Percentiles rank a stretch among this genome's conserved stretches.
phyloP scores from a whole-genome alignment of 2,113 vertebrate species.

The Percina caprodes region DNA sequence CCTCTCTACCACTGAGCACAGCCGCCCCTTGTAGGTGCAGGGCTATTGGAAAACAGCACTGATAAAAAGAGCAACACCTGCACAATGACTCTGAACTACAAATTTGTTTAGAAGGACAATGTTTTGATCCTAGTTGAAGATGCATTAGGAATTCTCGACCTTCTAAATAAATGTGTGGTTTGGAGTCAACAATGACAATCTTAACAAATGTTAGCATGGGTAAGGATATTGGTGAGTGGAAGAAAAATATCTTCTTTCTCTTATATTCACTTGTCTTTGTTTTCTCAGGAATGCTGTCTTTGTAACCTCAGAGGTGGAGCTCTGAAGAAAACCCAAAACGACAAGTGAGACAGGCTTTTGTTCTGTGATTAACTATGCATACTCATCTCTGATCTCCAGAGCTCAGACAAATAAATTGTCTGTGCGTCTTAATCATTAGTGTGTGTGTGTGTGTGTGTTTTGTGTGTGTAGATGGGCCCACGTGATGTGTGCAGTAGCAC shows the following conservation, averaged over 20 bases:
- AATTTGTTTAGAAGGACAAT: background rate
- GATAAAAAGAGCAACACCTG: background rate
- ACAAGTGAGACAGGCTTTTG: constrained; percentile 86
- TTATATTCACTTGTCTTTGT: constrained; percentile 18
- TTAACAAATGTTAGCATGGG: background rate
- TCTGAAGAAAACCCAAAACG: constrained; percentile 92
- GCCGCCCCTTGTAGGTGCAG: background rate
- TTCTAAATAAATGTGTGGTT: background rate
- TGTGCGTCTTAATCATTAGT: constrained; percentile 43
- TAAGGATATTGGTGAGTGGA: constrained; percentile 5
- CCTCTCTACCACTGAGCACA: too few relatives aligned
- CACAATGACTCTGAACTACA: background rate
- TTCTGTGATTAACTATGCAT: constrained; percentile 49
- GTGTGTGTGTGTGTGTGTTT: constrained; percentile 28
- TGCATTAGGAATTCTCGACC: background rate
- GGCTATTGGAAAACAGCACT: background rate
- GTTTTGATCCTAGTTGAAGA: background rate
- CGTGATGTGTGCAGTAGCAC: constrained; percentile 93
- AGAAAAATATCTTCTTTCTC: background rate
- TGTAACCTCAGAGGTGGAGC: constrained; percentile 98
- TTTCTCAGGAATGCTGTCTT: constrained; percentile 93
- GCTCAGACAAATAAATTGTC: constrained; percentile 34
- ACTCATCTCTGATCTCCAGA: constrained; percentile 61
- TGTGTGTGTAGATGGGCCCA: constrained; percentile 92
- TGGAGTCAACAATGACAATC: background rate